Evolutionary conservation across 2,797 vertebrate genomes (phyloP), one percentile per base, ranked within the genome.

Genomic region (Florisuga fusca): DNA sequence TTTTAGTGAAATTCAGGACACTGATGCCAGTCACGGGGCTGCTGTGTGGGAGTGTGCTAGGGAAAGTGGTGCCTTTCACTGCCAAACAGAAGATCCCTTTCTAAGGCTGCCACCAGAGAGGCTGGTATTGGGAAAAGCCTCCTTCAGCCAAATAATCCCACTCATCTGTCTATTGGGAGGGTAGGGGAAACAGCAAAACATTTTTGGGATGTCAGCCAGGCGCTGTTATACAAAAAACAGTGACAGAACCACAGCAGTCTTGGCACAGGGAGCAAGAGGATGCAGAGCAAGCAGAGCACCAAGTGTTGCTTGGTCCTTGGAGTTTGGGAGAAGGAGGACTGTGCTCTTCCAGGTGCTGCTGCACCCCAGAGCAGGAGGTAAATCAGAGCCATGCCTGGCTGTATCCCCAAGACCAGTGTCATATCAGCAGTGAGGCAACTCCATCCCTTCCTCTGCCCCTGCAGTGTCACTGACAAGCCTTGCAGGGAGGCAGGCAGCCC

Each of bases 181-280:
- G 79, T 38, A 73, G n/a, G 45, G 50, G 82, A 79, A 87, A 45
- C 45, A 83, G 66, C 50, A 86, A 88, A 91, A 75, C 69, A 55
- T 57, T 89, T 79, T 79, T 51, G 73, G 82, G 84, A 85, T 62
- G 76, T 43, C 69, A 94, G 82, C 91, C 85, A 86, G 79, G 41
- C 4, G 7, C 82, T 91, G 82, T 64, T 11, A 4, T 36, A 84
- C 46, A 90, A 57, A 20, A 46, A 46, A 46, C 46, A 46, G 57
- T 20, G 78, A 63, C 72, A 85, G n/a, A 92, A 89, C 26, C 3
- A 1, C 36, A 61, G 26, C 72, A 63, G 45, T 45, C 26, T 83
- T 16, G 4, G 82, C 82, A 62, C 10, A 0, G 63, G 45, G 12
- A 92, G 51, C 3, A 9, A 36, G 16, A 82, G 48, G 29, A 68